Percentiles rank a stretch among this genome's conserved stretches.
Conservation (phyloP, 2,113 vertebrate genomes). For the Macquaria australasica region DNA sequence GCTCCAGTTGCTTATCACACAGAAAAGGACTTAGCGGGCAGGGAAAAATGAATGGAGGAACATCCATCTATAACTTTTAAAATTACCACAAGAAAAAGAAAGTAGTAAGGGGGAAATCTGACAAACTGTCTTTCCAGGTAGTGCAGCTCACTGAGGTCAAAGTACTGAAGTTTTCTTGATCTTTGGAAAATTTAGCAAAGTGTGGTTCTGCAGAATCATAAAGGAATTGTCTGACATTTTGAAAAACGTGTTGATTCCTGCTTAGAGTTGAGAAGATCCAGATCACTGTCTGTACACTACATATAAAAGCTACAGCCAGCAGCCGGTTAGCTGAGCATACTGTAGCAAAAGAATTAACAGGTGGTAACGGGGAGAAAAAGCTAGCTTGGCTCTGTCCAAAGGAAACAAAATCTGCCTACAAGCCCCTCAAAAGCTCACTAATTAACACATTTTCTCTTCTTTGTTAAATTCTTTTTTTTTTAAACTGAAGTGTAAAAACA, state of each 20-base stretch:
- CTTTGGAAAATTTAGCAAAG: not conserved
- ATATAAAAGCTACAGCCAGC: not conserved
- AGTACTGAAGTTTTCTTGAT: conserved; percentile 10
- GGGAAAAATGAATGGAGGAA: conserved; percentile 13
- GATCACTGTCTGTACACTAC: not conserved
- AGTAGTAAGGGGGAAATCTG: not conserved
- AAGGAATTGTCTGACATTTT: conserved; percentile 1
- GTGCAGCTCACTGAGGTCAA: conserved; percentile 39
- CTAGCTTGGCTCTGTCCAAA: not conserved
- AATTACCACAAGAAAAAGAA: not conserved
- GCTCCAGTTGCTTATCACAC: conserved; percentile 25
- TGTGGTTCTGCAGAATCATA: not conserved
- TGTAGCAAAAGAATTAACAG: not conserved
- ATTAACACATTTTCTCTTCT: not conserved
- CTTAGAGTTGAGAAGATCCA: not conserved
- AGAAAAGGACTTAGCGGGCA: not conserved
- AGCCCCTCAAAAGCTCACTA: not conserved
- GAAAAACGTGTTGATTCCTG: not conserved
- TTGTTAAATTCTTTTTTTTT: not conserved
- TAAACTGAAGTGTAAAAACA: too few species aligned
- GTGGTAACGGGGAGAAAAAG: not conserved
- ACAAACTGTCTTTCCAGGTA: not conserved
- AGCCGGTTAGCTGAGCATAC: not conserved
- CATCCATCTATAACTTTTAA: not conserved
- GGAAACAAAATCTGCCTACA: not conserved